These are phyloP conservation scores for Ochropacha duplaris DNA, from an alignment of 2,888 invertebrate genomes.

Conservation along the genomic window DNA sequence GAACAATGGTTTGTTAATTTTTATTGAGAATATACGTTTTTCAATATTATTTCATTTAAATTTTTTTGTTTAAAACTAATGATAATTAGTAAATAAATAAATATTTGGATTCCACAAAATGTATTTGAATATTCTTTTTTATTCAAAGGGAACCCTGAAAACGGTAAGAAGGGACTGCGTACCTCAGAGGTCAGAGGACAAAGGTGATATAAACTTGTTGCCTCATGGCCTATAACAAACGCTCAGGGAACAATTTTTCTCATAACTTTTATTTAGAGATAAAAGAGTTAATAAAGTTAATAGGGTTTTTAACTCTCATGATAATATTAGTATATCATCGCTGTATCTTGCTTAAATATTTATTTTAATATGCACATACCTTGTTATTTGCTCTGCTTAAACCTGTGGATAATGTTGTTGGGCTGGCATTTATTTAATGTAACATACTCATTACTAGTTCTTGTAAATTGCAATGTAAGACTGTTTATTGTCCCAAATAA, in stretches of 20 bases:
- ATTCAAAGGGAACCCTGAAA: slow-evolving; percentile 17
- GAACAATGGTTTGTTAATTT: too few species aligned
- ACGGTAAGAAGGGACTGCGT: slow-evolving; percentile 28
- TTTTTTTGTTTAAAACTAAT: too few species aligned
- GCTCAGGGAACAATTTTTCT: slow-evolving; percentile 1
- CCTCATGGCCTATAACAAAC: slow-evolving; percentile 12
- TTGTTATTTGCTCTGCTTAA: too few species aligned
- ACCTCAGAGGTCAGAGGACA: slow-evolving; percentile 16
- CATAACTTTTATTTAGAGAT: slow-evolving; percentile 4
- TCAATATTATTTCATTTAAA: too few species aligned
- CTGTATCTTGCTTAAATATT: not conserved
- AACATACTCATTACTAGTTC: too few species aligned
- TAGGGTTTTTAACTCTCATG: not conserved
- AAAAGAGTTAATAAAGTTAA: slow-evolving; percentile 1
- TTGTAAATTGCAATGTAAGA: too few species aligned
- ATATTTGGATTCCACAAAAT: not conserved
- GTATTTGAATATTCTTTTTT: not conserved
- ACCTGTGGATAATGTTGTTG: too few species aligned
- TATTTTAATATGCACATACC: not conserved
- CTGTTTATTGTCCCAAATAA: too few species aligned
- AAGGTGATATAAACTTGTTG: slow-evolving; percentile 26
- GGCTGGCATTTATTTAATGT: too few species aligned
- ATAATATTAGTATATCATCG: not conserved
- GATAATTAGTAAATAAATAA: not conserved
- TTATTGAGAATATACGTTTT: too few species aligned